These are phyloP conservation scores for Sinonovacula constricta DNA, from an alignment of 1,140 invertebrate species.

Conservation along the genomic window DNA sequence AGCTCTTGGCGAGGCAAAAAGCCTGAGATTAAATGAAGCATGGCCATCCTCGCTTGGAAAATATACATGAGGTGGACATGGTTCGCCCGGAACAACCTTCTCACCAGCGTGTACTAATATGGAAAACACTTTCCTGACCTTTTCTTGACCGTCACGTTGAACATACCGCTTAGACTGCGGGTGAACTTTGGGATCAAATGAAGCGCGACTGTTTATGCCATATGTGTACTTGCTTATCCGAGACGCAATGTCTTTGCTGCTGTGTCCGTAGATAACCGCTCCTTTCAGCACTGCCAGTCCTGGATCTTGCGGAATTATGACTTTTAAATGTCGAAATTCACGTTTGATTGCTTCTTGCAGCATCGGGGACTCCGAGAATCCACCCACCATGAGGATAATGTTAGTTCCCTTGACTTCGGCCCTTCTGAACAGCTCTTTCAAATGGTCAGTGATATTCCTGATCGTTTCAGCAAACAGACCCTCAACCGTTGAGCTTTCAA, in stretches of 20 bases:
- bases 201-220: conserved; percentile 24
- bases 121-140: conserved; percentile 80
- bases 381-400: conserved; percentile 58
- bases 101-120: conserved; percentile 80
- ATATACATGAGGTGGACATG: not conserved
- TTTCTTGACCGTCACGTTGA: conserved; percentile 68
- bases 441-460: conserved; percentile 4
- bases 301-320: conserved; percentile 55
- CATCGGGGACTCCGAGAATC: conserved; percentile 57
- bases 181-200: conserved; percentile 74
- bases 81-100: conserved; percentile 75
- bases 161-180: conserved; percentile 66
- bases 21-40: not conserved
- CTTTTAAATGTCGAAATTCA: conserved; percentile 18
- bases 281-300: conserved; percentile 57
- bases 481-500: not conserved
- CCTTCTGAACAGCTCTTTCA: not conserved
- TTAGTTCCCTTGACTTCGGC: conserved; percentile 5
- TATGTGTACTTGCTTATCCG: conserved; percentile 57
- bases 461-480: conserved; percentile 7
- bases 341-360: conserved; percentile 35
- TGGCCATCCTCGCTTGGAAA: not conserved
- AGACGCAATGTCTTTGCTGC: conserved; percentile 28
- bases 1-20: conserved; percentile 11
- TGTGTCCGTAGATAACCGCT: conserved; percentile 56